phyloP scores from a whole-genome alignment of 2,113 vertebrate species.

The Pogona vitticeps region DNA sequence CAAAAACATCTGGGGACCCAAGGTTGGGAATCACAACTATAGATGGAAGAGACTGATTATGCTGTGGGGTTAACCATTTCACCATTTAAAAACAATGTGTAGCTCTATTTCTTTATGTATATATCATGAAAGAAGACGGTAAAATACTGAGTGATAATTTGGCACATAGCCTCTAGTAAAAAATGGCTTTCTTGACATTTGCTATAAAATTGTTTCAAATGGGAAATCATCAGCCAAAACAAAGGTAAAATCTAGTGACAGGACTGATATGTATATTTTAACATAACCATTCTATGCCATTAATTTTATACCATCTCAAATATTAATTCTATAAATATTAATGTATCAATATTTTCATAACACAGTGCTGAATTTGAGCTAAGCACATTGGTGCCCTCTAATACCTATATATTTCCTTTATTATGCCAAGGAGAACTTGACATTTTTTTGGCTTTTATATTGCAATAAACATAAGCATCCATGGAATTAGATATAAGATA shows the following conservation, averaged over 20 bases:
- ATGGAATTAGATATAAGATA: neutral
- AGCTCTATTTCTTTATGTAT: neutral
- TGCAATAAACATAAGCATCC: neutral
- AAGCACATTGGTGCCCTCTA: conserved; percentile 14
- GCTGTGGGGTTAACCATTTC: neutral
- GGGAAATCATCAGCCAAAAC: conserved; percentile 5
- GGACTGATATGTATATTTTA: conserved; percentile 12
- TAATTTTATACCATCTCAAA: conserved; percentile 31
- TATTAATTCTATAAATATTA: no score
- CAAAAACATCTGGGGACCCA: no score
- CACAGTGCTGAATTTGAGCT: no score
- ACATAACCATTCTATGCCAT: conserved; percentile 9
- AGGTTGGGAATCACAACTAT: no score
- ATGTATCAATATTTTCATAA: no score
- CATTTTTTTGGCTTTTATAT: no score
- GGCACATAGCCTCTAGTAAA: neutral
- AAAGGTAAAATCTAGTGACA: conserved; percentile 1
- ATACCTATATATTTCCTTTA: neutral
- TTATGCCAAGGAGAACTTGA: conserved; percentile 22
- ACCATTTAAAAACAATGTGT: neutral
- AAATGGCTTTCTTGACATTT: neutral
- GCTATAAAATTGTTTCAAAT: neutral
- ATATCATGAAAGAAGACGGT: neutral
- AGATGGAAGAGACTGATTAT: no score
- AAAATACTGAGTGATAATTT: neutral